A percentile compares a stretch with the other conserved stretches of the same genome.
Evolutionary conservation across 2,888 invertebrate genomes (phyloP).

Genomic region (Venusia cambrica): DNA sequence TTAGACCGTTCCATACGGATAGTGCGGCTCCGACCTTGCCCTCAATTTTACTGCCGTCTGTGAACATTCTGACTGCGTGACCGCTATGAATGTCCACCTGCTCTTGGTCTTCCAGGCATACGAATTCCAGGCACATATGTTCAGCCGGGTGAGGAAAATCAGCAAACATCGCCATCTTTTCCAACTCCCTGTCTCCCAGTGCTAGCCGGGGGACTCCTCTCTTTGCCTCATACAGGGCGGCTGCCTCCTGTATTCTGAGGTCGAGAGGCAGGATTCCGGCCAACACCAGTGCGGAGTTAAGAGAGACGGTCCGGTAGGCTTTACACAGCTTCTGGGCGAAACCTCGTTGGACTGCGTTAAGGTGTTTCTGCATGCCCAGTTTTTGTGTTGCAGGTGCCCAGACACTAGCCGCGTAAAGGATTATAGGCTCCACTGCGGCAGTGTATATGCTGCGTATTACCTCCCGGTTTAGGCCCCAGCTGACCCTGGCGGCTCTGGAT

Average conservation of each 20-base stretch:
- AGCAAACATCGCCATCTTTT: not conserved
- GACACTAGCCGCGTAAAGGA: conserved; percentile 2
- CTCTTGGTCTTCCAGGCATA: conserved; percentile 6
- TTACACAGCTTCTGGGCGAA: conserved; percentile 3
- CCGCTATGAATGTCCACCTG: not conserved
- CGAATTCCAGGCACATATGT: conserved; percentile 1
- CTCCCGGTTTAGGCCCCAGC: too few species aligned
- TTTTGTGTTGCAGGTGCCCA: conserved; percentile 1
- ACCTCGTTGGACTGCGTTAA: not conserved
- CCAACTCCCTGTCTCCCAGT: conserved; percentile 1
- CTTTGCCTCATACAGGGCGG: too few species aligned
- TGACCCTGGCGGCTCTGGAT: too few species aligned
- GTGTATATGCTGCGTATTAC: too few species aligned
- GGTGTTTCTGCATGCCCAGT: not conserved
- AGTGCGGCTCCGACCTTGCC: conserved; percentile 3
- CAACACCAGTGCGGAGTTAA: too few species aligned
- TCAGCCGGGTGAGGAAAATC: conserved; percentile 4
- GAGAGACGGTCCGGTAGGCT: conserved; percentile 7
- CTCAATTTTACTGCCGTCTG: conserved; percentile 10
- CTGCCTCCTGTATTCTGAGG: too few species aligned
- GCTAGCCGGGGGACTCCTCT: too few species aligned
- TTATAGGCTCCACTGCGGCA: conserved; percentile 2
- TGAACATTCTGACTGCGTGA: conserved; percentile 4
- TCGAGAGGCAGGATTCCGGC: too few species aligned
- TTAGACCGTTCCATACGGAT: conserved; percentile 3